phyloP scores from a whole-genome alignment of 1,140 invertebrate genomes.

The Dolichoris vasculosae region DNA sequence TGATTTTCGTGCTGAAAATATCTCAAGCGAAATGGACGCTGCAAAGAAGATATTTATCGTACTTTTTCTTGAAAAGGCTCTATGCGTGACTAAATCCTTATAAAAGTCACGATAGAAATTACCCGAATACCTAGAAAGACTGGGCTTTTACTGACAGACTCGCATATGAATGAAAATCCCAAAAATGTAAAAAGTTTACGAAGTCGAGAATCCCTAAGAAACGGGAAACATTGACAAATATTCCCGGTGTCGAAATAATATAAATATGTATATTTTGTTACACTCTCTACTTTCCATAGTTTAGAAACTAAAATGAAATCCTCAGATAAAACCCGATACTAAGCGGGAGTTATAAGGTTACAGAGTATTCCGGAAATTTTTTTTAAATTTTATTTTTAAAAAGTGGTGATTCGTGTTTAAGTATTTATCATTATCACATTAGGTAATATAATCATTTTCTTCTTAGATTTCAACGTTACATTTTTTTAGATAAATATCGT shows the following conservation, averaged over 20 bases:
- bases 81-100: neutral
- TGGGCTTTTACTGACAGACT: conserved; percentile 45
- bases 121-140: conserved; percentile 10
- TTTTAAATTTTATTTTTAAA: neutral
- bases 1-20: conserved; percentile 18
- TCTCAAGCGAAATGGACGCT: conserved; percentile 39
- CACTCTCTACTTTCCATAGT: conserved; percentile 24
- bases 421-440: neutral
- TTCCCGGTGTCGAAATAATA: conserved; percentile 26
- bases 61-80: conserved; percentile 21
- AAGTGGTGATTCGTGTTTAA: neutral
- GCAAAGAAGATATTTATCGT: conserved; percentile 32
- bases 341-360: conserved; percentile 15
- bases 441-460: neutral
- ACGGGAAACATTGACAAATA: conserved; percentile 53
- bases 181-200: conserved; percentile 20
- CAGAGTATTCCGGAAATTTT: conserved; percentile 2
- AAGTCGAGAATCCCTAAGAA: conserved; percentile 55
- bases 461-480: neutral
- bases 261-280: conserved; percentile 26
- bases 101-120: neutral
- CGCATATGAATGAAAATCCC: conserved; percentile 2
- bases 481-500: too few relatives aligned
- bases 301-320: conserved; percentile 19
- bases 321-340: conserved; percentile 9